These are phyloP conservation scores for Magallana ariakensis DNA, from an alignment of 1,140 invertebrate genomes.

Conservation along the genomic window DNA sequence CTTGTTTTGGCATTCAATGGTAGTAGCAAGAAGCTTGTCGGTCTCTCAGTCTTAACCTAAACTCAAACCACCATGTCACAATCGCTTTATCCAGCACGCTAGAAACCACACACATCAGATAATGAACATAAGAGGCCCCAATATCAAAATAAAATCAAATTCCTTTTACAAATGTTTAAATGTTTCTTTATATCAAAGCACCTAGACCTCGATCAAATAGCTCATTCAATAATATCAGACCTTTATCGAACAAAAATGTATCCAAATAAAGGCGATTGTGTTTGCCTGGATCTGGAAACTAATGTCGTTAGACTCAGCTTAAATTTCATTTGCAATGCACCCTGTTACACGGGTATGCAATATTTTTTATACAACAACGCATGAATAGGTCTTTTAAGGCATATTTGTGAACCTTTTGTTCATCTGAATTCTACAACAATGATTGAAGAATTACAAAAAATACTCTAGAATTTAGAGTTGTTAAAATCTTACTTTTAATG, in stretches of 20 bases:
- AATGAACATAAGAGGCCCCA: slow-evolving; percentile 19
- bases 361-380: not conserved
- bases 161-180: slow-evolving; percentile 39
- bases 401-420: not conserved
- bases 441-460: not conserved
- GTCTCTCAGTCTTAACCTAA: slow-evolving; percentile 2
- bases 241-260: slow-evolving; percentile 32
- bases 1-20: too few species aligned
- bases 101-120: slow-evolving; percentile 26
- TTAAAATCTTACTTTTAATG: slow-evolving; percentile 1
- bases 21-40: too few species aligned
- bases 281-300: not conserved
- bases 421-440: not conserved
- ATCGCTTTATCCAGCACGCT: not conserved
- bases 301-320: not conserved
- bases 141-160: slow-evolving; percentile 36
- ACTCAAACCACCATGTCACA: not conserved
- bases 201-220: slow-evolving; percentile 21
- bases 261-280: slow-evolving; percentile 19
- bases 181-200: slow-evolving; percentile 37
- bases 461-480: not conserved
- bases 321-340: slow-evolving; percentile 24
- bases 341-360: not conserved
- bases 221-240: slow-evolving; percentile 27
- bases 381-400: not conserved